phyloP scores from a whole-genome alignment of 2,888 invertebrate species.

The Drosophila acutilabella region DNA sequence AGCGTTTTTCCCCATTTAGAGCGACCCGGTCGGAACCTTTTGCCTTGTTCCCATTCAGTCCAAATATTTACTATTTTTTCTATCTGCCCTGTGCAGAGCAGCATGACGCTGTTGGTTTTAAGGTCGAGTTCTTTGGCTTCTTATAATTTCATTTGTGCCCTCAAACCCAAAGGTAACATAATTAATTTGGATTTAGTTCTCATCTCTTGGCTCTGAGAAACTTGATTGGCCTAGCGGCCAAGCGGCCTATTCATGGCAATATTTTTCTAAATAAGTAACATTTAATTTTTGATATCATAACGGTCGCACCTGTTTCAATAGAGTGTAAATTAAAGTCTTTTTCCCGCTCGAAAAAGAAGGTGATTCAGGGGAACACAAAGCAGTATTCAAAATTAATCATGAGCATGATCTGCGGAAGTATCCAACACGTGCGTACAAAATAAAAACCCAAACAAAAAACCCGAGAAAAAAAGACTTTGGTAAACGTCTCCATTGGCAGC shows the following conservation, averaged over 20 bases:
- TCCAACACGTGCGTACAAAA: conserved; percentile 61
- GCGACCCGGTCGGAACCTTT: conserved; percentile 51
- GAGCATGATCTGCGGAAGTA: conserved; percentile 59
- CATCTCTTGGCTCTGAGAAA: conserved; percentile 3
- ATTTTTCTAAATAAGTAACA: conserved; percentile 64
- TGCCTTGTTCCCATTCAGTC: conserved; percentile 70
- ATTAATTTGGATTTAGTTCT: conserved; percentile 70
- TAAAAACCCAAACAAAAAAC: conserved; percentile 21
- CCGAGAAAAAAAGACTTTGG: conserved; percentile 1
- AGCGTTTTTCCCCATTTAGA: conserved; percentile 57
- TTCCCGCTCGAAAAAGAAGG: conserved; percentile 22
- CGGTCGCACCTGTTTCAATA: conserved; percentile 61
- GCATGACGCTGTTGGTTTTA: conserved; percentile 71
- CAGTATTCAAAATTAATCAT: conserved; percentile 42
- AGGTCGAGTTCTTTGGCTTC: conserved; percentile 59
- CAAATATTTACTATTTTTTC: conserved; percentile 68
- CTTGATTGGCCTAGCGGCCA: conserved; percentile 46
- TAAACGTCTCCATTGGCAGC: conserved; percentile 27
- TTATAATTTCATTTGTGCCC: conserved; percentile 68
- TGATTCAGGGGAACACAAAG: conserved; percentile 26
- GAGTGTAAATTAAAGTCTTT: conserved; percentile 47
- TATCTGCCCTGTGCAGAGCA: conserved; percentile 47
- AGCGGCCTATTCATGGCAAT: conserved; percentile 51
- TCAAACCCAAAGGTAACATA: conserved; percentile 51
- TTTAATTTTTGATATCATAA: conserved; percentile 64